A percentile compares a stretch with the other conserved stretches of the same genome.
These are phyloP conservation scores for Phoxinus phoxinus DNA, from an alignment of 2,113 vertebrate genomes.

Conservation along the genomic window DNA sequence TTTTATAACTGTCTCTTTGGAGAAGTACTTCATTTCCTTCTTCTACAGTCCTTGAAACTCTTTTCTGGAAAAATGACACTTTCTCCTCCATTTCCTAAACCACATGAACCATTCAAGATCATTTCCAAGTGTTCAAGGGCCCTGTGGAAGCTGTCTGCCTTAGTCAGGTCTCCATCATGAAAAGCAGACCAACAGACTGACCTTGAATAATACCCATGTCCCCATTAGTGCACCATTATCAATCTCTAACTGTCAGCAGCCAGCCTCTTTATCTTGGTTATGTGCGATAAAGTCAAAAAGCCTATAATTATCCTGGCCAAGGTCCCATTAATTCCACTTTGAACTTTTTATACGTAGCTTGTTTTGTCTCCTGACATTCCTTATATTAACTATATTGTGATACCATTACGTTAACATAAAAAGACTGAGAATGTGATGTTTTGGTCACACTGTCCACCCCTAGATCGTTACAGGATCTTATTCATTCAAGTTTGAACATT, in stretches of 20 bases:
- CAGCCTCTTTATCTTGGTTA: slow-evolving; percentile 32
- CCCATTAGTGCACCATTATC: slow-evolving; percentile 5
- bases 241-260: slow-evolving; percentile 32
- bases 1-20: not conserved
- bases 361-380: not conserved
- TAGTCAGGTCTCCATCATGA: slow-evolving; percentile 23
- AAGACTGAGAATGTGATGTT: not conserved
- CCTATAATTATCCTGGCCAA: slow-evolving; percentile 19
- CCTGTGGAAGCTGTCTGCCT: not conserved
- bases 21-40: not conserved
- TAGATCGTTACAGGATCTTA: not conserved
- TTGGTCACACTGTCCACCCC: not conserved
- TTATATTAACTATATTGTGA: not conserved
- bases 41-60: not conserved
- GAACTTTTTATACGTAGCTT: not conserved
- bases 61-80: not conserved
- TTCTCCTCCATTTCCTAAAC: not conserved
- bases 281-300: slow-evolving; percentile 17
- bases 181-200: slow-evolving; percentile 14
- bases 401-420: not conserved
- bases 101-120: not conserved
- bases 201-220: slow-evolving; percentile 25
- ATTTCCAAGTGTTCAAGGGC: not conserved
- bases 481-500: not conserved
- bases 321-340: slow-evolving; percentile 4